Evolutionary conservation across 2,888 invertebrate genomes (phyloP), one percentile per base, ranked within the genome.

Genomic region (Sesamia inferens): DNA sequence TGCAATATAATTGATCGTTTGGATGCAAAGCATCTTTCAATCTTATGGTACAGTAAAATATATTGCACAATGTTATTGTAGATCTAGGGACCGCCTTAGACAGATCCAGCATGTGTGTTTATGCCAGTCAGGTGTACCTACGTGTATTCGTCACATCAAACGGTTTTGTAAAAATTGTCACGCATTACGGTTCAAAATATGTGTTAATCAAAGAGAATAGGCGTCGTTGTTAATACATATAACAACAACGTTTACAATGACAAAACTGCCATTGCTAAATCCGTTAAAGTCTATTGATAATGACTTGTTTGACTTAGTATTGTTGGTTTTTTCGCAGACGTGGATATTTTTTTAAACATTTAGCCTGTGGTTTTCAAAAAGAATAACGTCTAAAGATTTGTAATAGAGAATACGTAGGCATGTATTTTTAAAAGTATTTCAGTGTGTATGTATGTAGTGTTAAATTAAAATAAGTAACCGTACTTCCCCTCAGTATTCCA

Each of bases 111-210:
- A 63, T 58, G 54, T 68, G 39, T 61, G 39, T 47, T 71, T 51
- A 69, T 58, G 70, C 66, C 73, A 68, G 44, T 58, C 19, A 13
- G 42, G 24, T 16, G 19, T 51, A 10, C 39, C 39, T 39, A 4
- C 51, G 51, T 6, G 39, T 47, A 79, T 85, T 87, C 62, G 85
- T 79, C 76, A 87, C 83, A 70, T 69, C 62, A 62, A 39, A 63
- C 42, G 71, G 57, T 74, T 68, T 70, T 75, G 68, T 73, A 61
- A 65, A 71, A 48, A 31, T 39, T 44, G 71, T 76, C 76, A 85
- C 74, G 74, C 71, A 57, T 75, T 69, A 19, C 69, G 59, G 57
- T 81, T 31, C 13, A 31, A 65, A 84, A 55, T 67, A 39, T 71
- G 71, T 67, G 64, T 68, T 48, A 66, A 77, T 71, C 67, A 68